These are phyloP conservation scores for Okapia johnstoni DNA, from an alignment of 2,113 vertebrate genomes.

Conservation along the genomic window DNA sequence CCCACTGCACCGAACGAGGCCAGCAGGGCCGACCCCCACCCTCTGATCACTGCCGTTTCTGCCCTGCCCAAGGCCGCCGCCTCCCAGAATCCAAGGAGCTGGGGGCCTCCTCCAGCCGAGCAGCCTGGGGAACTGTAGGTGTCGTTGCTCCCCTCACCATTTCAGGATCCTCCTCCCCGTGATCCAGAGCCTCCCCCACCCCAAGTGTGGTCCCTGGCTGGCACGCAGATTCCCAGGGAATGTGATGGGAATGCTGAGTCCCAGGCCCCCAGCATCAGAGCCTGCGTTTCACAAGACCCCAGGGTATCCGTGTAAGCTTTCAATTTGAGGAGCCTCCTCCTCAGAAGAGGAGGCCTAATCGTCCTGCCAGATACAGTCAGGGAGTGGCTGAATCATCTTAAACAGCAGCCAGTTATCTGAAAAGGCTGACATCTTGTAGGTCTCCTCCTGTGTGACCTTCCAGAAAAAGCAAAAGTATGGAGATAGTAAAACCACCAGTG, in stretches of 20 bases:
- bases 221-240: neutral
- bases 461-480: neutral
- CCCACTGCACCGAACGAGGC: fast-evolving
- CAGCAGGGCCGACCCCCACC: fast-evolving
- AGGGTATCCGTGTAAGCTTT: fast-evolving
- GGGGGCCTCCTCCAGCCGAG: neutral
- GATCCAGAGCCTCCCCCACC: no score
- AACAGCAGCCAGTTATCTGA: neutral
- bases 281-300: neutral
- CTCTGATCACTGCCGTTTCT: fast-evolving
- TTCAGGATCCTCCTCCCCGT: neutral
- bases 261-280: neutral
- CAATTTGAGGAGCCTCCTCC: neutral
- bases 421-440: neutral
- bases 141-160: neutral
- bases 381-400: neutral
- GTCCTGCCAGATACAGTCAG: neutral
- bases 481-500: neutral
- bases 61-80: neutral
- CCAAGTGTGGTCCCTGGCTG: neutral
- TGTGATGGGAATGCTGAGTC: neutral
- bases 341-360: neutral
- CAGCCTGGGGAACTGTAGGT: neutral
- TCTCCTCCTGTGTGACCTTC: neutral
- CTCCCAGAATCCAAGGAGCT: neutral